Percentiles rank a stretch among this genome's conserved stretches.
Conservation (phyloP, 1,140 invertebrate species). For the Anagrus nilaparvatae region DNA sequence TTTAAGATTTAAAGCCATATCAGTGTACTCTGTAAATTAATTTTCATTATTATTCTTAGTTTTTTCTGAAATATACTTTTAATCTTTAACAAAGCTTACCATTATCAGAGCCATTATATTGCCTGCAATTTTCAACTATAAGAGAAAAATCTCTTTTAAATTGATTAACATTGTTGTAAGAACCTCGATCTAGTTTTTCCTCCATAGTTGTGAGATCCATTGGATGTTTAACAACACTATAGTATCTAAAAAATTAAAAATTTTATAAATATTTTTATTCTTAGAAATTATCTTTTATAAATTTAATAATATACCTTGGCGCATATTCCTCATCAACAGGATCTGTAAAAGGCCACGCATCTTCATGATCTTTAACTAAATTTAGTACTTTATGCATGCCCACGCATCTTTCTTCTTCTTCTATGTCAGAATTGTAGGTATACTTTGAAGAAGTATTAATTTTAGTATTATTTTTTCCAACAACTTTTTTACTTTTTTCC, state of each 20-base stretch:
- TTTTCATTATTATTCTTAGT: not conserved
- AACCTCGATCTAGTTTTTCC: constrained; percentile 68
- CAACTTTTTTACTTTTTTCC: constrained; percentile 31
- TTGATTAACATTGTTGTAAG: constrained; percentile 67
- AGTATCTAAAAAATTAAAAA: constrained; percentile 37
- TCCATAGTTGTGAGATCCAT: constrained; percentile 87
- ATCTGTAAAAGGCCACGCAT: constrained; percentile 87
- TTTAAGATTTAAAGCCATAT: constrained; percentile 75
- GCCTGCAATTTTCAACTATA: constrained; percentile 82
- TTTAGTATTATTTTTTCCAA: constrained; percentile 23
- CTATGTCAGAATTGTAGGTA: constrained; percentile 32
- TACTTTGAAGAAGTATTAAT: constrained; percentile 32
- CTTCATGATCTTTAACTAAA: constrained; percentile 71
- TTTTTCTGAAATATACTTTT: not conserved
- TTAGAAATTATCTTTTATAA: not conserved
- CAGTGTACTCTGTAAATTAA: constrained; percentile 64
- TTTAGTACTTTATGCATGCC: constrained; percentile 84
- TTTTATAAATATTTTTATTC: too few species aligned
- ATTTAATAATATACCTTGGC: constrained; percentile 58
- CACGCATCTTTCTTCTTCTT: constrained; percentile 70
- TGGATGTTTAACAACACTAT: constrained; percentile 49
- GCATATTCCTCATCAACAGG: constrained; percentile 86
- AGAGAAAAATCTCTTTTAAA: constrained; percentile 81
- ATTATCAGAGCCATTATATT: constrained; percentile 86
- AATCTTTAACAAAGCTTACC: constrained; percentile 47